A percentile compares a stretch with the other conserved stretches of the same genome.
These are phyloP conservation scores for Poeciliopsis infans DNA, from an alignment of 2,797 vertebrate genomes.

Conservation along the genomic window DNA sequence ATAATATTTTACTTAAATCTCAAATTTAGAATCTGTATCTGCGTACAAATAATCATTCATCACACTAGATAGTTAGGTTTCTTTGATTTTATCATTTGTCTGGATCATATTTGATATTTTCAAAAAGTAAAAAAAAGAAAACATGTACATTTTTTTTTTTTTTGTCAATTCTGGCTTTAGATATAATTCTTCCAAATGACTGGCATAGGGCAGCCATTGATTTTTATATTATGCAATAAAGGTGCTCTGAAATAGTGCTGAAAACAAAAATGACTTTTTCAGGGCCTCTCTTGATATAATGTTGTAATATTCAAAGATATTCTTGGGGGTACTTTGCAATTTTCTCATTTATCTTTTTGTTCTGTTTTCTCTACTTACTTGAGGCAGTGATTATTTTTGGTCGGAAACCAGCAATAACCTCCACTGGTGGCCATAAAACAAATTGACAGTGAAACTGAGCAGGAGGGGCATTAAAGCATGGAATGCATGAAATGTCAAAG, in stretches of 20 bases:
- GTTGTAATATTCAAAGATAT: slow-evolving; percentile 20
- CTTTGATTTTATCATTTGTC: background rate
- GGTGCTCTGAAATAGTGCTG: background rate
- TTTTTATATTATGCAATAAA: slow-evolving; percentile 12
- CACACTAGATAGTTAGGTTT: too few relatives aligned
- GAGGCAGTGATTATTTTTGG: slow-evolving; percentile 28
- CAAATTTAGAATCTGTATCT: too few relatives aligned
- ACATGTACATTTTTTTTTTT: background rate
- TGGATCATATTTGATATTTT: background rate
- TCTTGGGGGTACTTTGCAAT: background rate
- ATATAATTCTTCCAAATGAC: slow-evolving; percentile 21
- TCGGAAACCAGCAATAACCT: slow-evolving; percentile 33
- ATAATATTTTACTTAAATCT: too few relatives aligned
- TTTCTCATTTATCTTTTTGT: slow-evolving; percentile 1
- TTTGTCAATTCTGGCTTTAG: background rate
- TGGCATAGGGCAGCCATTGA: background rate
- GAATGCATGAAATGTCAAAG: slow-evolving; percentile 17
- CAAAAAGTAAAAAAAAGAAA: background rate
- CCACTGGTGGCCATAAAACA: slow-evolving; percentile 53
- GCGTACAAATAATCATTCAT: too few relatives aligned
- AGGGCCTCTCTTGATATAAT: slow-evolving; percentile 26
- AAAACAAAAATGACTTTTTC: slow-evolving; percentile 14
- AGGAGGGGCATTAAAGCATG: slow-evolving; percentile 2
- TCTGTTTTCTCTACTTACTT: slow-evolving; percentile 31
- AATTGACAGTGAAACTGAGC: slow-evolving; percentile 17